Evolutionary conservation across 1,140 invertebrate species (phyloP).

Genomic region (Contarinia nasturtii): DNA sequence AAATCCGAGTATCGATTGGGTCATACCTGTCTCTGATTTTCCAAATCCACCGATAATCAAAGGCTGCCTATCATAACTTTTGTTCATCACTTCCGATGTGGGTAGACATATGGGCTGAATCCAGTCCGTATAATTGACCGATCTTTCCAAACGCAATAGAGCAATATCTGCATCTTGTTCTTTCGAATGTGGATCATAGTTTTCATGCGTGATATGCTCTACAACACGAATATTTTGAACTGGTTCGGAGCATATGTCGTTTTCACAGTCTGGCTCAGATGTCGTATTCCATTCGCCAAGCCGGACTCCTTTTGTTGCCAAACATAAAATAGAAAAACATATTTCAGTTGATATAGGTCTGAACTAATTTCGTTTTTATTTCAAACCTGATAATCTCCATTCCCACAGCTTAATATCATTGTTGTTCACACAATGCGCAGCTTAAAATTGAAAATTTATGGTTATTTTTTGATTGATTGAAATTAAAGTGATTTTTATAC

Average conservation of each 20-base stretch:
- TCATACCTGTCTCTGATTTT: slow-evolving; percentile 2
- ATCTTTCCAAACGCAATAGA: slow-evolving; percentile 37
- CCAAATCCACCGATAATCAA: slow-evolving; percentile 5
- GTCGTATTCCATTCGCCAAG: slow-evolving; percentile 40
- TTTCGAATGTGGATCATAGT: slow-evolving; percentile 34
- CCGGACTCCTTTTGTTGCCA: slow-evolving; percentile 28
- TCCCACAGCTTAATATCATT: too few species aligned
- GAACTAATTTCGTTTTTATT: too few species aligned
- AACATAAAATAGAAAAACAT: too few species aligned
- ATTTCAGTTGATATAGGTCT: too few species aligned
- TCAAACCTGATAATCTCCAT: too few species aligned
- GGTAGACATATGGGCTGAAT: slow-evolving; percentile 20
- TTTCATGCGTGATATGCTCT: slow-evolving; percentile 42
- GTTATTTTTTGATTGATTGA: too few species aligned
- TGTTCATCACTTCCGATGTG: slow-evolving; percentile 8
- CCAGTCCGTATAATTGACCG: slow-evolving; percentile 33
- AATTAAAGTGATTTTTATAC: too few species aligned
- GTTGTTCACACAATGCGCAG: too few species aligned
- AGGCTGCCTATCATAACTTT: slow-evolving; percentile 5
- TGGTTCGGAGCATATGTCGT: slow-evolving; percentile 28
- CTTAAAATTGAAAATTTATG: too few species aligned
- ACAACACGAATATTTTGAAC: slow-evolving; percentile 40
- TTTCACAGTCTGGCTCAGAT: slow-evolving; percentile 26
- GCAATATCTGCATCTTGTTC: slow-evolving; percentile 59
- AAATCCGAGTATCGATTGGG: too few species aligned